These are phyloP conservation scores for Drosophila engyochracea DNA, from an alignment of 2,888 invertebrate genomes.

Conservation along the genomic window DNA sequence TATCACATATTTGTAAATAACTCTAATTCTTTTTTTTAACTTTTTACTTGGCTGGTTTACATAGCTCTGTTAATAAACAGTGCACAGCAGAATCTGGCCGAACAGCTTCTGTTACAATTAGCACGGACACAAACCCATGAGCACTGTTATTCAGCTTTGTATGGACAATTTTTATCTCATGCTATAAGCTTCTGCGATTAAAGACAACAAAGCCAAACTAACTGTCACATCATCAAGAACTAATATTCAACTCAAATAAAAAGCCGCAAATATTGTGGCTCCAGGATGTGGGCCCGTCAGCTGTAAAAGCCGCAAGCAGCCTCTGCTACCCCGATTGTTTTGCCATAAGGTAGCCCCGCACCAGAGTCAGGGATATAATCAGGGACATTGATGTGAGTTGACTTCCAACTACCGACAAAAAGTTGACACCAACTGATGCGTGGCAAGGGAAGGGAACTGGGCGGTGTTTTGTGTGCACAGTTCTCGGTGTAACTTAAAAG, in stretches of 20 bases:
- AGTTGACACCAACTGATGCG: conserved; percentile 45
- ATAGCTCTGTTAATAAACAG: conserved; percentile 5
- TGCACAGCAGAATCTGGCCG: neutral
- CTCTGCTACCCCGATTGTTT: conserved; percentile 14
- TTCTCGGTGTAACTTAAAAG: conserved; percentile 66
- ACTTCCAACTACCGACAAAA: conserved; percentile 19
- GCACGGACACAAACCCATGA: conserved; percentile 52
- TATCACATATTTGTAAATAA: neutral
- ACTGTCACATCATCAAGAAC: conserved; percentile 48
- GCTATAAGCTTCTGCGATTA: conserved; percentile 29
- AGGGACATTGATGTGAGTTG: conserved; percentile 18
- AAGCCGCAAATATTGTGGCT: conserved; percentile 34
- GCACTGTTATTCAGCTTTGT: neutral
- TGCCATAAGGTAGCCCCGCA: conserved; percentile 6
- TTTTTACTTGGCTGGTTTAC: neutral
- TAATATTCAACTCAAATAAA: conserved; percentile 66
- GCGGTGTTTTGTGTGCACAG: conserved; percentile 27
- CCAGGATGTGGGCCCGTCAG: conserved; percentile 29
- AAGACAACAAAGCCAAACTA: neutral
- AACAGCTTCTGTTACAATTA: conserved; percentile 12
- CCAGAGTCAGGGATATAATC: conserved; percentile 16
- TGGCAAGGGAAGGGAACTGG: conserved; percentile 4
- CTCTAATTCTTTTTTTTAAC: accelerated
- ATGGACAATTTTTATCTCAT: conserved; percentile 34
- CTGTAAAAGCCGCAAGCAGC: conserved; percentile 33